phyloP scores from a whole-genome alignment of 2,888 invertebrate genomes.

The Polydrusus cervinus region DNA sequence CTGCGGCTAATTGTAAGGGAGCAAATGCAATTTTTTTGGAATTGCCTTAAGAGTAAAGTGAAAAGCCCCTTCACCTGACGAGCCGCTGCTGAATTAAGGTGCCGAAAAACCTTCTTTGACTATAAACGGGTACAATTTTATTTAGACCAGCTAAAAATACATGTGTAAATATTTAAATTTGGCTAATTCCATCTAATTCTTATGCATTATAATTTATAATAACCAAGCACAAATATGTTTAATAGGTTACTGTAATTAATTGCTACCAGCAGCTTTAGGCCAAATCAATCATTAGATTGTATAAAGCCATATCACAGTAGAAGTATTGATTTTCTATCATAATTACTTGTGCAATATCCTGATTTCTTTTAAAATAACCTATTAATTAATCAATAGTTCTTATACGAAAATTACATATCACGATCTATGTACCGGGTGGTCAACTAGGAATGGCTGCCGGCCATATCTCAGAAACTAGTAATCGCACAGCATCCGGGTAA shows the following conservation, averaged over 20 bases:
- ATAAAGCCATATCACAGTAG: background rate
- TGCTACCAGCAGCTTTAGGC: background rate
- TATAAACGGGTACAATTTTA: background rate
- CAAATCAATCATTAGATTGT: background rate
- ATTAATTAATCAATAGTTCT: background rate
- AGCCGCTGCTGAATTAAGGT: too few relatives aligned
- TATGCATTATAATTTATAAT: background rate
- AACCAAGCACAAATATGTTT: background rate
- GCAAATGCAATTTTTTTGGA: too few relatives aligned
- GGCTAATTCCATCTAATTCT: too few relatives aligned
- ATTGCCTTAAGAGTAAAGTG: too few relatives aligned
- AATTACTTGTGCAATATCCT: constrained; percentile 1
- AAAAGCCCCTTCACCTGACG: too few relatives aligned
- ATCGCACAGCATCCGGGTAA: too few relatives aligned
- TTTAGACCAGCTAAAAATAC: background rate
- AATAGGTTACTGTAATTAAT: background rate
- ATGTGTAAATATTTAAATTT: too few relatives aligned
- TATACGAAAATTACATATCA: background rate
- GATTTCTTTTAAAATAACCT: background rate
- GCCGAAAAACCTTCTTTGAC: background rate
- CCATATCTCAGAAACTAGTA: too few relatives aligned
- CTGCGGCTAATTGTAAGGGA: too few relatives aligned
- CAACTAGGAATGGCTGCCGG: too few relatives aligned
- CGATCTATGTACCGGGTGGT: too few relatives aligned
- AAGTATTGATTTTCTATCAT: background rate